Conservation (phyloP, 2,888 invertebrate species). For the Dichetophora obliterata region DNA sequence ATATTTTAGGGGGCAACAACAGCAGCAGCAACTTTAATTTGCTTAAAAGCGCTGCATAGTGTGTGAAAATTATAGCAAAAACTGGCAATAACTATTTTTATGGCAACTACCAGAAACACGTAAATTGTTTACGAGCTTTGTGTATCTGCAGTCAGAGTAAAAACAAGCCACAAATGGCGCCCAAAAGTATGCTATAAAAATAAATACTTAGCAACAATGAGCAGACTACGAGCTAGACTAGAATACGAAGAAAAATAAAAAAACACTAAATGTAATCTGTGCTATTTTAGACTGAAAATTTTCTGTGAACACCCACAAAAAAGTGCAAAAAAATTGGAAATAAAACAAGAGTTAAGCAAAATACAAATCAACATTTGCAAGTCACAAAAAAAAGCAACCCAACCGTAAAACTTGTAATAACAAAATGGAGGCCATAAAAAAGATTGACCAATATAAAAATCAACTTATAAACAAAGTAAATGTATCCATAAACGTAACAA, state of each 20-base stretch:
- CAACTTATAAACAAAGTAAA: conserved; percentile 7
- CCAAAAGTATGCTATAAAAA: conserved; percentile 30
- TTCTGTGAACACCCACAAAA: background rate
- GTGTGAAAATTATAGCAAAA: conserved; percentile 5
- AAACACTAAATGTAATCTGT: background rate
- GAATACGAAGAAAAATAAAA: background rate
- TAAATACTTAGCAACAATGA: background rate
- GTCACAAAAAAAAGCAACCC: conserved; percentile 56
- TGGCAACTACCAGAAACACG: conserved; percentile 18
- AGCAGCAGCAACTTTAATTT: background rate
- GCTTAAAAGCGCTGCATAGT: background rate
- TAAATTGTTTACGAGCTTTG: background rate
- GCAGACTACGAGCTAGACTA: too few relatives aligned
- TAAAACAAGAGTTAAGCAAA: conserved; percentile 2
- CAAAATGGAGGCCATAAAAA: background rate
- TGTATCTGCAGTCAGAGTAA: background rate
- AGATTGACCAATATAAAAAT: background rate
- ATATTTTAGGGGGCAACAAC: background rate
- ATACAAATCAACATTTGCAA: conserved; percentile 56
- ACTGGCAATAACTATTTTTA: conserved; percentile 4
- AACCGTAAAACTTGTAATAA: background rate
- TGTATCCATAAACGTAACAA: conserved; percentile 51
- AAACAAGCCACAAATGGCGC: conserved; percentile 27
- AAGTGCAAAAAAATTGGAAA: background rate
- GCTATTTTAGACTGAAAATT: background rate